phyloP scores from a whole-genome alignment of 2,888 invertebrate species.

The Agrotis clavis region DNA sequence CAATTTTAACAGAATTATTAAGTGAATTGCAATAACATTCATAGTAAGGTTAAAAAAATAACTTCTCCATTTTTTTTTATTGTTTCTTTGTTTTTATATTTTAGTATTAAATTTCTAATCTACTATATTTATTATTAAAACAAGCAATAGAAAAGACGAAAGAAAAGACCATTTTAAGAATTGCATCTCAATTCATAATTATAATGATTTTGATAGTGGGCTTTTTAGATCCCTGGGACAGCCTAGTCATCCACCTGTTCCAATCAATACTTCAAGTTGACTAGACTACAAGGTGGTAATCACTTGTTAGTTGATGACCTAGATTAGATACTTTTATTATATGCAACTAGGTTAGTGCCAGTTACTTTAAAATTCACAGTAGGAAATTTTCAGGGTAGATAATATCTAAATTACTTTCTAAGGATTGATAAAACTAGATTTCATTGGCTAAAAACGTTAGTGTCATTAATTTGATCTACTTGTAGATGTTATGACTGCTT shows the following conservation, averaged over 20 bases:
- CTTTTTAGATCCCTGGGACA: neutral
- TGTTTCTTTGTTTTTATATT: too few species aligned
- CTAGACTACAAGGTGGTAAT: constrained; percentile 36
- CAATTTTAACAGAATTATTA: too few species aligned
- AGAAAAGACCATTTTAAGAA: too few species aligned
- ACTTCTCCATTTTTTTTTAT: too few species aligned
- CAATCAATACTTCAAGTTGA: constrained; percentile 37
- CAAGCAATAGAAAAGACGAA: too few species aligned
- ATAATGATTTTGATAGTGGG: too few species aligned
- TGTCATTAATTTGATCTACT: constrained; percentile 8
- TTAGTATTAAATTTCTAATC: too few species aligned
- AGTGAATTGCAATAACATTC: too few species aligned
- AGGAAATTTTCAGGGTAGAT: constrained; percentile 14
- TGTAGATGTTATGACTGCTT: neutral
- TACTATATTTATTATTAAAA: too few species aligned
- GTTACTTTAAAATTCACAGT: constrained; percentile 20
- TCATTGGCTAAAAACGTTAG: neutral
- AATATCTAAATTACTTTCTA: constrained; percentile 32
- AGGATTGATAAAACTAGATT: constrained; percentile 15
- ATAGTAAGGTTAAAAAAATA: too few species aligned
- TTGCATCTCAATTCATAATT: too few species aligned
- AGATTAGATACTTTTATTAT: constrained; percentile 49
- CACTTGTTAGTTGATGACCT: constrained; percentile 57
- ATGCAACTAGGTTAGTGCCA: constrained; percentile 45
- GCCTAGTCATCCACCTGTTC: constrained; percentile 21